Evolutionary conservation across 2,888 invertebrate genomes (phyloP), one percentile per base, ranked within the genome.

Genomic region (Zaprionus bogoriensis): DNA sequence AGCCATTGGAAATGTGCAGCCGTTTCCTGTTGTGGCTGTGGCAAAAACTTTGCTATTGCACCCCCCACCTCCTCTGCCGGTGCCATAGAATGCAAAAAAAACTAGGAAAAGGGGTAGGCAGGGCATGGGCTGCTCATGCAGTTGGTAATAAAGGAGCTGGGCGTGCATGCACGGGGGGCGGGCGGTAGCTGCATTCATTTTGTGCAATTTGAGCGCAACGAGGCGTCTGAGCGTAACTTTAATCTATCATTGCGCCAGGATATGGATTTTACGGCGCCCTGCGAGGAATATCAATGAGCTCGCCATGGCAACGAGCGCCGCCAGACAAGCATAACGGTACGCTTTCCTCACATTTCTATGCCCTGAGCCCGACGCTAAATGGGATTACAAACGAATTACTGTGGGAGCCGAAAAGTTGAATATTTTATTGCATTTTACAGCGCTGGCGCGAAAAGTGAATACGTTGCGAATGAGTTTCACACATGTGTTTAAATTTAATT

Each of bases 191-290:
- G n/a, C n/a, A n/a, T n/a, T n/a, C 58, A 39, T 58, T 63, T 69
- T 59, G 39, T 64, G 75, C 75, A 63, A 66, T 63, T 74, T 68
- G 60, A 60, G 65, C 36, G 48, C 63, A 54, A 55, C 58, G 72
- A 71, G 65, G 72, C 73, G 59, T 59, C 74, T 67, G 74, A 65
- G 65, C 74, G 63, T 63, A 65, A 67, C 71, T 74, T 67, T 71
- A 77, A 77, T 77, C 74, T 74, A 71, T 74, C 77, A 77, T 54
- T 67, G 64, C 58, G 20, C 51, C 42, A 42, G 58, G 39, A 65
- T 74, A 63, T 67, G 74, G 64, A 65, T 71, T 71, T 74, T 59
- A 54, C 59, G 61, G 39, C 30, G 4, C 22, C 51, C 48, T 38
- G 45, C 23, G 2, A 6, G 17, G 80, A 65, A 77, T 77, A 74